Percentiles rank a stretch among this genome's conserved stretches.
Conservation (phyloP, 2,888 invertebrate species). For the Troides aeacus region DNA sequence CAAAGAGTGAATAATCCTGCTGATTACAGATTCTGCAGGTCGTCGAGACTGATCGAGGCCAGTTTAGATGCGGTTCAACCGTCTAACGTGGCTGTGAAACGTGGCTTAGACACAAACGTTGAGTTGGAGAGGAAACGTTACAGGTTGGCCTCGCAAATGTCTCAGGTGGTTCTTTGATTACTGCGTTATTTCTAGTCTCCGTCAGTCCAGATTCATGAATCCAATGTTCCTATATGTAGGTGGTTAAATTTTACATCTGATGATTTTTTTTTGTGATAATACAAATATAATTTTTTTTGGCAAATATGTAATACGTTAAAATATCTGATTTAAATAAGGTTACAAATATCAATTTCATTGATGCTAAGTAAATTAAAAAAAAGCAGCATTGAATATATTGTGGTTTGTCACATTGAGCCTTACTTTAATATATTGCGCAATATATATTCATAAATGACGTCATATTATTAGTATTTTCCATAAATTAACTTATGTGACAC, state of each 20-base stretch:
- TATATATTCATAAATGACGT: slow-evolving; percentile 25
- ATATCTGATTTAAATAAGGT: background rate
- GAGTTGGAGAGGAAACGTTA: slow-evolving; percentile 67
- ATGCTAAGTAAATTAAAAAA: slow-evolving; percentile 4
- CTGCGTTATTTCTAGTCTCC: slow-evolving; percentile 45
- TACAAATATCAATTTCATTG: slow-evolving; percentile 18
- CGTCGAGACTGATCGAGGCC: slow-evolving; percentile 61
- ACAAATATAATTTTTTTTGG: background rate
- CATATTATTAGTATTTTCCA: slow-evolving; percentile 2
- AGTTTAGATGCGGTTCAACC: slow-evolving; percentile 53
- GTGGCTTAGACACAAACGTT: slow-evolving; percentile 54
- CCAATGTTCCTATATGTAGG: slow-evolving; percentile 27
- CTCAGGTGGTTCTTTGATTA: slow-evolving; percentile 70
- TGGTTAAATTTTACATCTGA: slow-evolving; percentile 4
- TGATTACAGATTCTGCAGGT: slow-evolving; percentile 61
- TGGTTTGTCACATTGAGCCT: slow-evolving; percentile 11
- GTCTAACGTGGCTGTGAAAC: slow-evolving; percentile 62
- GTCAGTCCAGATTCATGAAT: slow-evolving; percentile 26
- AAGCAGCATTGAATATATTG: slow-evolving; percentile 9
- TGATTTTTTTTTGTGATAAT: slow-evolving; percentile 7
- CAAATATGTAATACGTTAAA: background rate
- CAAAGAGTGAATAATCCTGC: slow-evolving; percentile 55
- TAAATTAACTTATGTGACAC: background rate
- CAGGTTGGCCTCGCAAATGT: slow-evolving; percentile 59
- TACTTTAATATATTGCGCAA: slow-evolving; percentile 16